Percentiles rank a stretch among this genome's conserved stretches.
Conservation (phyloP, 2,797 vertebrate genomes). For the Micrastur ruficollis region DNA sequence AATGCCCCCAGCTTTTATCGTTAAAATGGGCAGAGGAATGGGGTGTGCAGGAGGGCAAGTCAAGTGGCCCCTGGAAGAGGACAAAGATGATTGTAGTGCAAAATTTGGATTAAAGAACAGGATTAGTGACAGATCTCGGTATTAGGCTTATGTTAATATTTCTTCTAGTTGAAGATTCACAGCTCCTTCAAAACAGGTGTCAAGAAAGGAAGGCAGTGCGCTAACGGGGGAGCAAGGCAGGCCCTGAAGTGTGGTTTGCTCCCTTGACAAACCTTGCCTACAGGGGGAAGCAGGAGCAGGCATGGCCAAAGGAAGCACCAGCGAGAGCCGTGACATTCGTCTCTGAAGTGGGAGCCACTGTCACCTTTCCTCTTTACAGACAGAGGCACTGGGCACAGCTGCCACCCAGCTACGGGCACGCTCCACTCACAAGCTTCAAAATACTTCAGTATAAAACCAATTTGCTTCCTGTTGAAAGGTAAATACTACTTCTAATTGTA, state of each 20-base stretch:
- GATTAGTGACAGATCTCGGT: not conserved
- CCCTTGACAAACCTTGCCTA: not conserved
- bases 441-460: not conserved
- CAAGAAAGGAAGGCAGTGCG: not conserved
- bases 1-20: not conserved
- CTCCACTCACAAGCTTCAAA: not conserved
- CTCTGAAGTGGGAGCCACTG: not conserved
- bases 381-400: not conserved
- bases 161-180: not conserved
- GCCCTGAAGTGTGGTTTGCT: not conserved
- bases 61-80: not conserved
- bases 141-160: not conserved
- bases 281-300: not conserved
- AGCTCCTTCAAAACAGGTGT: not conserved
- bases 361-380: not conserved
- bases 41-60: not conserved
- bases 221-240: not conserved
- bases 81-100: not conserved
- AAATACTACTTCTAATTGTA: not conserved
- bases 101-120: not conserved
- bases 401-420: not conserved
- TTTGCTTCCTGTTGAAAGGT: not conserved
- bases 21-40: not conserved
- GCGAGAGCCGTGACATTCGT: not conserved
- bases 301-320: not conserved